Base-by-base conservation (phyloP, 2,113 vertebrate species). In the Psilopogon haemacephalus region DNA sequence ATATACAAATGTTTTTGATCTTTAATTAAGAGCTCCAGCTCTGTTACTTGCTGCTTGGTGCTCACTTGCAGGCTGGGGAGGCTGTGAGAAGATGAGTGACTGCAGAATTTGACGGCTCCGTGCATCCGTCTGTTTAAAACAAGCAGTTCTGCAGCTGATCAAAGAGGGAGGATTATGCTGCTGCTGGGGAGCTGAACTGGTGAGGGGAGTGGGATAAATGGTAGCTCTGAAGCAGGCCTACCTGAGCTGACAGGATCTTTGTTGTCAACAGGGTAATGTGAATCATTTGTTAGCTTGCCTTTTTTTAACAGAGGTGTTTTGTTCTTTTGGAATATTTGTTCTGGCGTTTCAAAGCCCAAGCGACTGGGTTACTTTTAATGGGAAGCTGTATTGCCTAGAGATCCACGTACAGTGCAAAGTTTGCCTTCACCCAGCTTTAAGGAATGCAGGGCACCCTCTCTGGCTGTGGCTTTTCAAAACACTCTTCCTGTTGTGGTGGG, bases 151-250 rank as follows among this genome's bases (percentile, higher is more conserved):
- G 74, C 56, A 63, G 86, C 64, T 94, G 94, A 93, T 95, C 94
- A 94, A 94, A 96, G 94, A 23, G 0, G 55, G 23, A 74, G 84
- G 75, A 95, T 89, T 70, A 56, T n/a, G 71, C 71, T 79, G 89
- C 91, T 92, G 86, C 89, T 2, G 7, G 20, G 75, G 28, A 87
- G 56, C 81, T 87, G 42, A 93, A 71, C 68, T 64, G 86, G 4
- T 0, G 19, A 52, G 63, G 9, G 35, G 13, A 40, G 24, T 50
- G 23, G 79, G 40, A 62, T 63, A 37, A 84, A 54, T 27, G 67
- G 48, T 88, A 88, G 84, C 71, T 90, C 88, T 92, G 74, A 76
- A 70, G 81, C 63, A 76, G 70, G 8, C 74, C 88, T 93, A 27
- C 94, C 77, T 88, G 84, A 88, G 42, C 63, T 69, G 86, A 54